Percentiles rank a stretch among this genome's conserved stretches.
Evolutionary conservation across 2,797 vertebrate species (phyloP).

Genomic region (Phataginus tricuspis): DNA sequence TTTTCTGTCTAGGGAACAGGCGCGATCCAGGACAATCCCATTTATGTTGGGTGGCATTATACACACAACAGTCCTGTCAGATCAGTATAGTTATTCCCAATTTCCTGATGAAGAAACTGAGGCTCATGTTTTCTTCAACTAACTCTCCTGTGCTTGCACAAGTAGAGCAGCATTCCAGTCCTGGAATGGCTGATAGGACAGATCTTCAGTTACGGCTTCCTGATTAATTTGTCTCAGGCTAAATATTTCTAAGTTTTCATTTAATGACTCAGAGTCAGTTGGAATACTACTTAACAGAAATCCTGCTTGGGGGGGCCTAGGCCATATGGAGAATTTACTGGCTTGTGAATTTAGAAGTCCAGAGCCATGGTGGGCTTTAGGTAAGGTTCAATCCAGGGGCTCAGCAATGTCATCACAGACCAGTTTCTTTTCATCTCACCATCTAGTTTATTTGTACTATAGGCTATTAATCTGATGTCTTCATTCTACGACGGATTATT

Average conservation of each 20-base stretch:
- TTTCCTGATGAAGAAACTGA: neutral
- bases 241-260: neutral
- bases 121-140: neutral
- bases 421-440: neutral
- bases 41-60: neutral
- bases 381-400: neutral
- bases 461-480: neutral
- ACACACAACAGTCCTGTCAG: neutral
- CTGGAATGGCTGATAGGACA: fast-evolving
- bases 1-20: neutral
- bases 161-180: neutral
- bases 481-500: neutral
- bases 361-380: neutral
- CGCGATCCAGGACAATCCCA: neutral
- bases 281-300: neutral
- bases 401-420: neutral
- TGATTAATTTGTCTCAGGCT: neutral
- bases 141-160: neutral
- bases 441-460: neutral
- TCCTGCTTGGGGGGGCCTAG: neutral
- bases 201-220: neutral
- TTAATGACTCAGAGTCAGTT: neutral
- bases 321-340: neutral
- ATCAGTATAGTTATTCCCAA: neutral
- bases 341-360: neutral